These are phyloP conservation scores for Lasioglossum marginatum DNA, from an alignment of 2,888 invertebrate species.

Conservation along the genomic window DNA sequence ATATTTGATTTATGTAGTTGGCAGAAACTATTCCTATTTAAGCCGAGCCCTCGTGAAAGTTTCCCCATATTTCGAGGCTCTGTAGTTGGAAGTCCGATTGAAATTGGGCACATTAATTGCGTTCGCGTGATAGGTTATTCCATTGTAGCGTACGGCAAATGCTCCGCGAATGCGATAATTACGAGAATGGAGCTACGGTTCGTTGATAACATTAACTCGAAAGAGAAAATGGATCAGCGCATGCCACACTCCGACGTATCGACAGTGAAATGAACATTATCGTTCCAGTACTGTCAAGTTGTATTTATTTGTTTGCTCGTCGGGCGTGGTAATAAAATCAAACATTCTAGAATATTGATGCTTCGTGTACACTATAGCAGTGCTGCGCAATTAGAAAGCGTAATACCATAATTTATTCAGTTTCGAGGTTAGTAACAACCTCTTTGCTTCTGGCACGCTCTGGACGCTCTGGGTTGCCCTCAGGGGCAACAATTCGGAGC, in stretches of 20 bases:
- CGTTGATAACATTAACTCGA: conserved; percentile 52
- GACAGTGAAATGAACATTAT: conserved; percentile 43
- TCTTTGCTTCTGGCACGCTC: too few species aligned
- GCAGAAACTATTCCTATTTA: neutral
- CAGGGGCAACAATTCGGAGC: too few species aligned
- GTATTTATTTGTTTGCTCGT: conserved; percentile 38
- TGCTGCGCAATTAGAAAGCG: neutral
- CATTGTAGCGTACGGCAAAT: conserved; percentile 23
- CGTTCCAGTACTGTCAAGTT: conserved; percentile 20
- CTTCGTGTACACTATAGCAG: neutral
- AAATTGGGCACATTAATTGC: conserved; percentile 36
- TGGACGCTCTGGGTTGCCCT: too few species aligned
- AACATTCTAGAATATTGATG: neutral
- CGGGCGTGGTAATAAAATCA: neutral
- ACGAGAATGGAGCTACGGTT: conserved; percentile 31
- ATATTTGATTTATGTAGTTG: neutral
- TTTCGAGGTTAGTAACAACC: neutral
- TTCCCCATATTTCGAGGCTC: neutral
- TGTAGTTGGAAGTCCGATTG: neutral
- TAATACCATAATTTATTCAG: neutral
- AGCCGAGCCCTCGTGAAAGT: neutral
- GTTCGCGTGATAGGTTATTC: conserved; percentile 50
- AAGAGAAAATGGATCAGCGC: conserved; percentile 54
- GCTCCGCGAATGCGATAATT: conserved; percentile 47
- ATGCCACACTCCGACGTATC: conserved; percentile 38